Base-by-base conservation (phyloP, 2,797 vertebrate genomes). In the Propithecus perrieri region DNA sequence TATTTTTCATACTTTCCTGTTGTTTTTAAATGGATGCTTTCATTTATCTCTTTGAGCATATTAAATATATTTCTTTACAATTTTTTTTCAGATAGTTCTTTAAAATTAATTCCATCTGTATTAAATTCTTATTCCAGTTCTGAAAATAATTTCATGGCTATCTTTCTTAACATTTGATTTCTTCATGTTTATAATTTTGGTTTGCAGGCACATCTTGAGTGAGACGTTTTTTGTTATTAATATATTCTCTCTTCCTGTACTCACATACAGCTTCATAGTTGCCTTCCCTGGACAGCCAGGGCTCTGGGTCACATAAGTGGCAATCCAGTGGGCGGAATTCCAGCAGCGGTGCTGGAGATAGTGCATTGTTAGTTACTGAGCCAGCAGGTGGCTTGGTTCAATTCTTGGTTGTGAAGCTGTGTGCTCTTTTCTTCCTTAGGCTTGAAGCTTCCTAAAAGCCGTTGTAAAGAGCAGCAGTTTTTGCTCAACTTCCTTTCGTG, bases 11-110 rank as follows among this genome's bases (percentile, higher is more conserved):
- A 59, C 20, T 95, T 85, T 85, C 20, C 33, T 72, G n/a, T 26
- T 89, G 50, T 89, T 94, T 91, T 87, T 78, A 90, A 91, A 81
- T 55, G 22, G 15, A 59, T 65, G 24, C n/a, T 81, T 91, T 92
- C 30, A 75, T n/a, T 94, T 53, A 83, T 46, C 43, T 65, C 43
- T 92, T 63, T 50, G 28, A 95, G 22, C 26, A 75, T 71, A 75
- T 1, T 22, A 80, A 84, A 89, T 63, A 24, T 22, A 48, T 89
- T 65, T 89, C 26, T 94, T 75, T 53, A n/a, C 91, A 59, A 89
- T 11, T 8, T 18, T 94, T 79, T 93, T 57, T 85, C 87, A 89
- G 20, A 57, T 28, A 72, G 50, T 59, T 57, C 35, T 80, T 3
- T 69, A 80, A 91, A 95, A 61, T 85, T 65, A 80, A 53, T 91